A percentile compares a stretch with the other conserved stretches of the same genome.
Evolutionary conservation across 2,113 vertebrate genomes (phyloP).

Genomic region (Jaculus jaculus): DNA sequence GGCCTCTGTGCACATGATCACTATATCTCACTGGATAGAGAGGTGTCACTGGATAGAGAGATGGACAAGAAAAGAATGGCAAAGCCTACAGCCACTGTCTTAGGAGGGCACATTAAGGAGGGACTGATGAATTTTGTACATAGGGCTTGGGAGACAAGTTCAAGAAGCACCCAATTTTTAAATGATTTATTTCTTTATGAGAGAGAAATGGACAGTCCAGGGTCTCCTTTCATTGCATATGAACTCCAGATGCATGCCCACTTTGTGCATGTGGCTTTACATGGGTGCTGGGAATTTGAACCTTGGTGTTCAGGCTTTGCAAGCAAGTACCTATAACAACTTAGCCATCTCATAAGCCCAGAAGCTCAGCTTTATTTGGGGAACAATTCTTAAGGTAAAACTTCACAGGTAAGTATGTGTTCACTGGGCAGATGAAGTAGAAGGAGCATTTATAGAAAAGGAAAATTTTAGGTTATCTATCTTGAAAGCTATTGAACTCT

Average conservation of each 20-base stretch:
- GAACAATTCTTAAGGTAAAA: neutral
- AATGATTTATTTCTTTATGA: no score
- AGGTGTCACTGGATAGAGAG: neutral
- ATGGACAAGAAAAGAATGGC: neutral
- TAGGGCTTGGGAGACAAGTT: neutral
- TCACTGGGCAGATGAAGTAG: neutral
- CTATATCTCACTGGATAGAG: neutral
- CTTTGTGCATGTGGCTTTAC: no score
- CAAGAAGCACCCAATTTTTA: neutral
- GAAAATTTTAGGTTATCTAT: neutral
- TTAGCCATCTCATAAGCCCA: no score
- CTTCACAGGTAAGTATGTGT: neutral
- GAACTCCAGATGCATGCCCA: no score
- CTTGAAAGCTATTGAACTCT: neutral
- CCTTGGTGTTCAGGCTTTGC: no score
- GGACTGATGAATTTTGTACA: neutral
- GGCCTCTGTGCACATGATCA: neutral
- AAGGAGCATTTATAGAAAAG: neutral
- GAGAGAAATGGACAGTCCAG: no score
- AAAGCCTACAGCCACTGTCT: neutral
- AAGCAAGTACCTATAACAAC: no score
- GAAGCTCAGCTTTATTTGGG: neutral
- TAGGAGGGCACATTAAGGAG: neutral
- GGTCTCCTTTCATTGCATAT: no score
- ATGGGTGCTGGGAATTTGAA: no score